phyloP scores from a whole-genome alignment of 2,797 vertebrate genomes.

The Argya squamiceps region DNA sequence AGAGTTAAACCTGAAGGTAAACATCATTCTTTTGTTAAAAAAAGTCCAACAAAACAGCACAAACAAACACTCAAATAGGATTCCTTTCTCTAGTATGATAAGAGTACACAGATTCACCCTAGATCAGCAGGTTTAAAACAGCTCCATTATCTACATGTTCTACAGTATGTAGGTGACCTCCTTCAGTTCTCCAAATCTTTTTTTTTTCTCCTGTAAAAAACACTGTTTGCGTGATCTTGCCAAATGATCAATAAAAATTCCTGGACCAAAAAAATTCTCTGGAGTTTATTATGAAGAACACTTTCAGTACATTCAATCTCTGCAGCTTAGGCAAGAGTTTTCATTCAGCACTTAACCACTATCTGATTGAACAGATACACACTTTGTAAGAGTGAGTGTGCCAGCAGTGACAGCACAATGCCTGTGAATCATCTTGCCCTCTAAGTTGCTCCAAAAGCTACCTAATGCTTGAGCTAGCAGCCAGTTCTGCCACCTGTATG shows the following conservation, averaged over 20 bases:
- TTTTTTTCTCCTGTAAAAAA: rapidly evolving
- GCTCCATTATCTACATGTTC: background rate
- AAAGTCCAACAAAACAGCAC: background rate
- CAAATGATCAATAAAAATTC: background rate
- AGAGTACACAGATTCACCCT: background rate
- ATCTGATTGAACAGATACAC: background rate
- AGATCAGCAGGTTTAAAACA: background rate
- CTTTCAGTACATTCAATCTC: background rate
- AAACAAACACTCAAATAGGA: background rate
- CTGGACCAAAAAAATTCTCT: background rate
- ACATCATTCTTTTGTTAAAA: background rate
- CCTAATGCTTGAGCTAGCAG: background rate
- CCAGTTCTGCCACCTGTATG: background rate
- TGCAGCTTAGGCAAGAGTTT: background rate
- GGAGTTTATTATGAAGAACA: background rate
- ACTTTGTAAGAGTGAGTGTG: background rate
- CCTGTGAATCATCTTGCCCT: background rate
- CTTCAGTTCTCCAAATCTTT: background rate
- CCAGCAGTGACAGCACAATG: background rate
- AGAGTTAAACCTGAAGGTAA: background rate
- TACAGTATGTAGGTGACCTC: background rate
- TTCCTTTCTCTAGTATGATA: background rate
- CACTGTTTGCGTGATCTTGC: background rate
- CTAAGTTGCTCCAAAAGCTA: background rate
- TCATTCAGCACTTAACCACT: background rate